These are phyloP conservation scores for Oreonectes daqikongensis DNA, from an alignment of 2,797 vertebrate genomes.

Conservation along the genomic window DNA sequence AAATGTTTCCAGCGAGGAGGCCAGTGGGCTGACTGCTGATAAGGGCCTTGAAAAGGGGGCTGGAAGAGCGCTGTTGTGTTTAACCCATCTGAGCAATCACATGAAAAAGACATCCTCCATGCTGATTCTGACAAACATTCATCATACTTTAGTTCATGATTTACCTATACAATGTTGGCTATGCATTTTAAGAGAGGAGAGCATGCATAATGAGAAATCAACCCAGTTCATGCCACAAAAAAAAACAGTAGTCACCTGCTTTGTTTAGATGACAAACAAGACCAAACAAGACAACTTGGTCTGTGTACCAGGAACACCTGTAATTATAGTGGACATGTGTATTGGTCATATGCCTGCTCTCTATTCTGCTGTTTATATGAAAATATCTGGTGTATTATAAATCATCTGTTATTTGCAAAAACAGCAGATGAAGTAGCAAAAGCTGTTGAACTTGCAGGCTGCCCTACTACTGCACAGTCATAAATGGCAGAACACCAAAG, in stretches of 20 bases:
- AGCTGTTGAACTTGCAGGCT: background rate
- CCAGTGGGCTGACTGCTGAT: conserved; percentile 70
- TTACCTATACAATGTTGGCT: conserved; percentile 4
- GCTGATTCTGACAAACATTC: conserved; percentile 28
- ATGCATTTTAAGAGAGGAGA: background rate
- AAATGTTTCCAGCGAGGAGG: conserved; percentile 60
- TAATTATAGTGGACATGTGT: conserved; percentile 33
- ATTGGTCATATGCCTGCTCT: conserved; percentile 24
- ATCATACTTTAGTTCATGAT: conserved; percentile 40
- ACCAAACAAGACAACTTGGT: conserved; percentile 1
- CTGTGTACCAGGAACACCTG: conserved; percentile 11
- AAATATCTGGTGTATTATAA: conserved; percentile 18
- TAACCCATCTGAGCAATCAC: conserved; percentile 13
- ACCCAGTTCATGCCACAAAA: background rate
- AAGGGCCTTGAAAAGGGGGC: conserved; percentile 60
- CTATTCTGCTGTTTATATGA: background rate
- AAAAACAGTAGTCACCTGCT: background rate
- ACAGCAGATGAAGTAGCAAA: background rate
- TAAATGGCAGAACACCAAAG: background rate
- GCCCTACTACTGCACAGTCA: background rate
- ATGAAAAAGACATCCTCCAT: conserved; percentile 7
- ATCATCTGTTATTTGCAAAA: conserved; percentile 14
- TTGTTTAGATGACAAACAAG: conserved; percentile 21
- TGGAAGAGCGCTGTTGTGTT: conserved; percentile 7
- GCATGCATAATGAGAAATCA: background rate